These are phyloP conservation scores for Sebastes kiyomatsui DNA, from an alignment of 2,797 vertebrate genomes.

Conservation along the genomic window DNA sequence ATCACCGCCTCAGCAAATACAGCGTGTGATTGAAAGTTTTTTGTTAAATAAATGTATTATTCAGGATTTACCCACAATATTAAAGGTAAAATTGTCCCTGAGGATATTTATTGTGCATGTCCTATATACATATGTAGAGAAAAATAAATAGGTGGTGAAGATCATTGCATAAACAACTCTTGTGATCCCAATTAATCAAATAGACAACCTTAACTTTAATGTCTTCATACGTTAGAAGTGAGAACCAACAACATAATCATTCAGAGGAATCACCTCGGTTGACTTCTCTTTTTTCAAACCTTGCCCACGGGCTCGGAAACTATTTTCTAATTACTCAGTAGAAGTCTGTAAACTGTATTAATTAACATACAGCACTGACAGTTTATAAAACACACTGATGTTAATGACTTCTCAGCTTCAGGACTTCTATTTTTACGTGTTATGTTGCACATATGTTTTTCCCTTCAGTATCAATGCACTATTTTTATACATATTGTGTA, in stretches of 20 bases:
- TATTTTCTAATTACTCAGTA: conserved; percentile 15
- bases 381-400: conserved; percentile 1
- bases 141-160: not conserved
- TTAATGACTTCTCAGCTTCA: conserved; percentile 10
- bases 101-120: not conserved
- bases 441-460: not conserved
- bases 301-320: conserved; percentile 15
- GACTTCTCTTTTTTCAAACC: conserved; percentile 4
- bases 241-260: conserved; percentile 9
- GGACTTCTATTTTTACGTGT: not conserved
- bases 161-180: not conserved
- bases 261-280: conserved; percentile 3
- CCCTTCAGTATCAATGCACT: not conserved
- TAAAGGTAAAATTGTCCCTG: not conserved
- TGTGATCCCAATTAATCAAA: not conserved
- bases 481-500: not conserved
- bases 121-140: not conserved
- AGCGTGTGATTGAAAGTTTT: not conserved
- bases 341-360: conserved; percentile 6
- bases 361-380: not conserved
- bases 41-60: not conserved
- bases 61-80: not conserved
- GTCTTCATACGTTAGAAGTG: not conserved
- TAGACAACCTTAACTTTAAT: not conserved
- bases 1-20: not conserved